phyloP scores from a whole-genome alignment of 1,140 invertebrate genomes.

The Drosophila saltans region DNA sequence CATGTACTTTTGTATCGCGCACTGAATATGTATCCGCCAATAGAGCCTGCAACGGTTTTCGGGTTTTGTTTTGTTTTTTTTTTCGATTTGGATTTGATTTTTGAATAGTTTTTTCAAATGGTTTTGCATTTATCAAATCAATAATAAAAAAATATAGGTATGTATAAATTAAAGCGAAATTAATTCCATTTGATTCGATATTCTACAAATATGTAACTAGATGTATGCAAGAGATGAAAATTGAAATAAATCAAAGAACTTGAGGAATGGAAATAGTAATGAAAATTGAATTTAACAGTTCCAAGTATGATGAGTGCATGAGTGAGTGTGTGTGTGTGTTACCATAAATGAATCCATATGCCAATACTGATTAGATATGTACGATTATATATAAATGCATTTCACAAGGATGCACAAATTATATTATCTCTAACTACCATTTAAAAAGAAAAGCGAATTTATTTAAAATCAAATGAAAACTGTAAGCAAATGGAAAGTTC shows the following conservation, averaged over 20 bases:
- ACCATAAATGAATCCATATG: slow-evolving; percentile 3
- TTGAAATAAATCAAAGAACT: slow-evolving; percentile 3
- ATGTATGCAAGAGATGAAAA: slow-evolving; percentile 2
- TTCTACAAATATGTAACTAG: background rate
- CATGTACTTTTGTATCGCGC: slow-evolving; percentile 91
- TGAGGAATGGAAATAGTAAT: slow-evolving; percentile 4
- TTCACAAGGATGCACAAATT: slow-evolving; percentile 16
- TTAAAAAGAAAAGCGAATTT: background rate
- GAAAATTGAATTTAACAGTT: background rate
- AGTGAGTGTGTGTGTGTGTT: background rate
- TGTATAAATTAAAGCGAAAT: slow-evolving; percentile 7
- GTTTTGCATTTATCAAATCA: slow-evolving; percentile 23
- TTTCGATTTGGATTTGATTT: slow-evolving; percentile 54
- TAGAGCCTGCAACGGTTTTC: slow-evolving; percentile 82
- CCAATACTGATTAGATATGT: background rate
- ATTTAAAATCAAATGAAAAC: background rate
- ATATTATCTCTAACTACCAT: slow-evolving; percentile 6
- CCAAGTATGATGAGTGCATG: background rate
- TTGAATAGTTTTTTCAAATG: slow-evolving; percentile 34
- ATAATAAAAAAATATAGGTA: background rate
- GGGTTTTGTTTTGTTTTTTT: slow-evolving; percentile 34
- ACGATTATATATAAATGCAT: slow-evolving; percentile 13
- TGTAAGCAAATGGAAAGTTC: background rate
- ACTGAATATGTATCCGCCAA: slow-evolving; percentile 85
- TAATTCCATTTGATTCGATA: slow-evolving; percentile 5